phyloP scores from a whole-genome alignment of 2,888 invertebrate species.

The Parasteatoda lunata region DNA sequence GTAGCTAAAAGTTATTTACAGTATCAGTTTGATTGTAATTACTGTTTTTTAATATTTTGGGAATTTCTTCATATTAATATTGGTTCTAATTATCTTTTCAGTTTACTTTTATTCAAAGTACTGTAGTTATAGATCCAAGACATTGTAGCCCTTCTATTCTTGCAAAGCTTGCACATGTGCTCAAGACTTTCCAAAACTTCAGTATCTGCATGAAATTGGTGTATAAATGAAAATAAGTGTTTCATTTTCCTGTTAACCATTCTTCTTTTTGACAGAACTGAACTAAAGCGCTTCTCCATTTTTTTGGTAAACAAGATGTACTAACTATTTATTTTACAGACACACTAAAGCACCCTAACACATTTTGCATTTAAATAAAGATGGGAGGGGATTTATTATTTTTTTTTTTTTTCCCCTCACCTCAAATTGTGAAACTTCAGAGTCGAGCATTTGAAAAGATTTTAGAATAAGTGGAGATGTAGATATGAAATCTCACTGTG shows the following conservation, averaged over 20 bases:
- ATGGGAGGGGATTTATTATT: too few relatives aligned
- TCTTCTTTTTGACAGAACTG: conserved; percentile 24
- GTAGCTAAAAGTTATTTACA: too few relatives aligned
- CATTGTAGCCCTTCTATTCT: conserved; percentile 65
- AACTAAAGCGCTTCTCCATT: conserved; percentile 47
- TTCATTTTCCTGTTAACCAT: conserved; percentile 35
- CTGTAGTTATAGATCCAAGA: conserved; percentile 65
- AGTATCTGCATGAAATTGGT: conserved; percentile 67
- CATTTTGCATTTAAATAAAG: too few relatives aligned
- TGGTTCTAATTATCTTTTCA: conserved; percentile 1
- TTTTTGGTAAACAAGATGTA: conserved; percentile 64
- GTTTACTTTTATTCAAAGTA: conserved; percentile 68
- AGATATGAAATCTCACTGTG: not conserved
- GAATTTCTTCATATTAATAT: not conserved
- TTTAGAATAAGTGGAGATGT: not conserved
- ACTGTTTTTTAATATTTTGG: not conserved
- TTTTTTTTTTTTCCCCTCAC: too few relatives aligned
- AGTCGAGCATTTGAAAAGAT: not conserved
- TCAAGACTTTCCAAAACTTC: conserved; percentile 65
- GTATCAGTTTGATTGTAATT: not conserved
- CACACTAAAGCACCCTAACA: too few relatives aligned
- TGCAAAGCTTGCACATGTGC: conserved; percentile 66
- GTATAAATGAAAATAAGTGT: conserved; percentile 30
- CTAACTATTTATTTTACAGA: too few relatives aligned
- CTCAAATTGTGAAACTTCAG: not conserved